Percentiles rank a stretch among this genome's conserved stretches.
These are phyloP conservation scores for Drosophila santomea DNA, from an alignment of 1,140 invertebrate genomes.

Conservation along the genomic window DNA sequence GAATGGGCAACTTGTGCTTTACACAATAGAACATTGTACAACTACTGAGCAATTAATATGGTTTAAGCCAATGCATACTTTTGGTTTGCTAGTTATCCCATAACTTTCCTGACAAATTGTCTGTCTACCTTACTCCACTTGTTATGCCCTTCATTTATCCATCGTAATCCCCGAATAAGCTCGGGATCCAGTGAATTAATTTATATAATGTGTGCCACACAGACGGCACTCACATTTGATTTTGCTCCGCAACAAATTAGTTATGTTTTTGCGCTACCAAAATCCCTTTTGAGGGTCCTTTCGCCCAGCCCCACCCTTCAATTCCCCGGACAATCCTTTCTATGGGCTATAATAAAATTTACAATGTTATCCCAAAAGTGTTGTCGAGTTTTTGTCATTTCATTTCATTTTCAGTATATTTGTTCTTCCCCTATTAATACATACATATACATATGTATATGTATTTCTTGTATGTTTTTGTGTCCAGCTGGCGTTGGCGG, in stretches of 20 bases:
- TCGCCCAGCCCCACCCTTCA: not conserved
- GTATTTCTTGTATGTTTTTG: conserved; percentile 5
- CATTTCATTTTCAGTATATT: conserved; percentile 36
- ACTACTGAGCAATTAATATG: not conserved
- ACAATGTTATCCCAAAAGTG: conserved; percentile 79
- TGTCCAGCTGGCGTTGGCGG: conserved; percentile 16
- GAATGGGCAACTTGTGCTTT: not conserved
- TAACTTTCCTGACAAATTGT: conserved; percentile 1
- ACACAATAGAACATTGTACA: not conserved
- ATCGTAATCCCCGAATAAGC: conserved; percentile 28
- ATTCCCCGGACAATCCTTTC: conserved; percentile 32
- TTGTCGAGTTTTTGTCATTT: conserved; percentile 61
- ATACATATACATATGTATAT: conserved; percentile 1
- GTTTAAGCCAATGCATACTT: not conserved
- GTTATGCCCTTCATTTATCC: conserved; percentile 6
- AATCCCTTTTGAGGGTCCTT: conserved; percentile 30
- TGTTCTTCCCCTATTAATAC: conserved; percentile 14
- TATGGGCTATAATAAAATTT: conserved; percentile 72
- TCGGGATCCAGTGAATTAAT: conserved; percentile 40
- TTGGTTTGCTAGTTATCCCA: too few species aligned
- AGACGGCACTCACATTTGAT: conserved; percentile 61
- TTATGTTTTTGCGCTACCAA: conserved; percentile 53
- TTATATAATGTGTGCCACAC: conserved; percentile 39
- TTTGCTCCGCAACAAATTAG: conserved; percentile 62
- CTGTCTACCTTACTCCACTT: not conserved